Evolutionary conservation across 2,797 vertebrate species (phyloP).

Genomic region (Premnoplex brunnescens): DNA sequence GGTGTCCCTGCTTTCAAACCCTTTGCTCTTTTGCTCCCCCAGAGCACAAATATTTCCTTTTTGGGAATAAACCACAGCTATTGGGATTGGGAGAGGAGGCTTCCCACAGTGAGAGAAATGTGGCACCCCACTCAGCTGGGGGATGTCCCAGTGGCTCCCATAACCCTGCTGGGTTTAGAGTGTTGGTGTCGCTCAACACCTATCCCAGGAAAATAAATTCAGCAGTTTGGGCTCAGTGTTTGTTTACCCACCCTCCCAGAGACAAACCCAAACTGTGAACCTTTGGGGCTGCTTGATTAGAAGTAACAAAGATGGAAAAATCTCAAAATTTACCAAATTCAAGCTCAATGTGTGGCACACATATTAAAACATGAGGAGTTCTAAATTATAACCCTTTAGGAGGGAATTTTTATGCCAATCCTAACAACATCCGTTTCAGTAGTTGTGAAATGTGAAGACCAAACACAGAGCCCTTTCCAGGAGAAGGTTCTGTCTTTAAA

Average conservation of each 20-base stretch:
- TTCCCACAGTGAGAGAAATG: neutral
- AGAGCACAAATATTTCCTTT: neutral
- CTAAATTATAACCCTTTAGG: neutral
- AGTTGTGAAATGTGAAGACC: neutral
- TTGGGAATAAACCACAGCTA: neutral
- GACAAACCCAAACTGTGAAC: neutral
- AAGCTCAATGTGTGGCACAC: neutral
- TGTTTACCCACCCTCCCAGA: neutral
- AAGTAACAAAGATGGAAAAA: neutral
- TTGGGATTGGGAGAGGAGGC: neutral
- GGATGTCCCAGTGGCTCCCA: neutral
- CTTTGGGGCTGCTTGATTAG: neutral
- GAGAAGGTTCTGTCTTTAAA: neutral
- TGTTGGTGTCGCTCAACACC: neutral
- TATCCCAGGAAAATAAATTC: neutral
- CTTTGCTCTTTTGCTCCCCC: neutral
- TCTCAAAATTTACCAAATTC: neutral
- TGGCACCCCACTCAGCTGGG: neutral
- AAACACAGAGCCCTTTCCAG: neutral
- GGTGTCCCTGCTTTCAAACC: neutral
- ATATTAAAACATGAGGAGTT: neutral
- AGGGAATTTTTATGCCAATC: neutral
- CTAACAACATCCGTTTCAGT: neutral
- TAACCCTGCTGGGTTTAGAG: neutral
- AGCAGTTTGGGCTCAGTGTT: neutral